Evolutionary conservation across 2,888 invertebrate genomes (phyloP), one percentile per base, ranked within the genome.

Genomic region (Sepiola atlantica): DNA sequence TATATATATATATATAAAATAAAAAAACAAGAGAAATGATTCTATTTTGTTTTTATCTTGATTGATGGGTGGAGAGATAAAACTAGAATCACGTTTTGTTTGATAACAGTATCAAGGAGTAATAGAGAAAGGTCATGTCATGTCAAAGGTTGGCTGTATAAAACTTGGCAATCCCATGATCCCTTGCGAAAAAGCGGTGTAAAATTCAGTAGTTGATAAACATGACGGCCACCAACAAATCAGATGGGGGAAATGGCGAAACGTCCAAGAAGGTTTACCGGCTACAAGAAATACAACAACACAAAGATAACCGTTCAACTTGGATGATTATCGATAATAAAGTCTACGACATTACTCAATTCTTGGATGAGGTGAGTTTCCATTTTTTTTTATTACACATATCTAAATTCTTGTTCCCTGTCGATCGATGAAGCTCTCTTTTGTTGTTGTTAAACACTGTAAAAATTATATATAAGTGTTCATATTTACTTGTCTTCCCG

Each of bases 281-380:
- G 54, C 94, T 96, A 35, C 94, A 93, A 16, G 96, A 97, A 35
- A 96, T 97, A 20, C 93, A 95, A 14, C 94, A 96, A n/a, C 97
- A 97, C 95, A 95, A 96, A 94, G 96, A 95, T 55, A 90, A 94
- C 35, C 92, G 57, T n/a, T 97, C 97, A 20, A 98, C 98, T 54
- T 98, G 98, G 98, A 97, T 98, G 95, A 98, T 98, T 95, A 98
- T 98, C 95, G 98, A 98, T 97, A 98, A 98, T 96, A 98, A 98
- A 95, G 98, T 98, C 1, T 98, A 98, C 97, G 98, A 98, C 97
- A 98, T 98, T 94, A 97, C 97, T 1, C 94, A 96, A 20, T 97
- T 97, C 95, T 94, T 96, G 14, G 94, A 94, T 55, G 95, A 96
- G 95, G 97, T 97, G 95, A 95, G 95, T 90, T 90, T 6, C 24